Evolutionary conservation across 2,888 invertebrate genomes (phyloP).

Genomic region (Drosophila seclusa): DNA sequence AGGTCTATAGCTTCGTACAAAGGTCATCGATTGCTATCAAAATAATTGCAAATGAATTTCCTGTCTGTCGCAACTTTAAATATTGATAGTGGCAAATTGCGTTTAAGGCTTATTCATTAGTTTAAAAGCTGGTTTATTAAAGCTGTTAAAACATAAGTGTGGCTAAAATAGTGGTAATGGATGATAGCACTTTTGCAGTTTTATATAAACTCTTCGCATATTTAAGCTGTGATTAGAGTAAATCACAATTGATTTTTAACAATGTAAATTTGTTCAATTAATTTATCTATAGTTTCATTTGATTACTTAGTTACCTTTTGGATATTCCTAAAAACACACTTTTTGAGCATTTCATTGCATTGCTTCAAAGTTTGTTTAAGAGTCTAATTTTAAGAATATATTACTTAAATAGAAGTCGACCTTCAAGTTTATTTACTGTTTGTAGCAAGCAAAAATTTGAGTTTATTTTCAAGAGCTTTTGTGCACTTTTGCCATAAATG

Average conservation of each 20-base stretch:
- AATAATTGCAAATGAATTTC: constrained; percentile 15
- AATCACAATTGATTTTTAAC: not conserved
- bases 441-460: not conserved
- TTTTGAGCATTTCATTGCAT: not conserved
- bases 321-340: too few relatives aligned
- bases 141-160: not conserved
- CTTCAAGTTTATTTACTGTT: not conserved
- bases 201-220: not conserved
- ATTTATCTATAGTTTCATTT: not conserved
- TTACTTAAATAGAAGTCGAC: not conserved
- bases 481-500: not conserved
- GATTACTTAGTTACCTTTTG: not conserved
- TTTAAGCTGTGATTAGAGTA: not conserved
- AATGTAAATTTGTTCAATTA: not conserved
- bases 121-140: not conserved
- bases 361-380: not conserved
- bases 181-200: not conserved
- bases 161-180: not conserved
- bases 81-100: constrained; percentile 3
- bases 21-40: constrained; percentile 29
- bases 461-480: not conserved
- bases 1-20: constrained; percentile 20
- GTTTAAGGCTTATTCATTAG: not conserved
- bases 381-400: not conserved
- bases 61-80: not conserved